A percentile compares a stretch with the other conserved stretches of the same genome.
Conservation (phyloP, 2,888 invertebrate species). For the Endomychus coccineus region DNA sequence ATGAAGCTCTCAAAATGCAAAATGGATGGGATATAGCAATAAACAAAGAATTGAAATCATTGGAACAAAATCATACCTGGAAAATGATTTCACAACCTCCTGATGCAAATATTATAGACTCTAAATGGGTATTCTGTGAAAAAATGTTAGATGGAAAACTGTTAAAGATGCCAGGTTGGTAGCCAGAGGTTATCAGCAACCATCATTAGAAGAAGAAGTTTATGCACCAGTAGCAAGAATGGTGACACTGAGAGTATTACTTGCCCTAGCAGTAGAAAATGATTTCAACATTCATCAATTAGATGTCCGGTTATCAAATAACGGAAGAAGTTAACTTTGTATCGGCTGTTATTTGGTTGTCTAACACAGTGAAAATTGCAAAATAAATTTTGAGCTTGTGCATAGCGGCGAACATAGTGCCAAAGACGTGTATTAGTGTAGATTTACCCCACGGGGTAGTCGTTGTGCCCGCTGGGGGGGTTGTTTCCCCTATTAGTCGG, state of each 20-base stretch:
- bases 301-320: too few relatives aligned
- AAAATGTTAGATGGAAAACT: constrained; percentile 18
- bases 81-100: constrained; percentile 16
- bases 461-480: too few relatives aligned
- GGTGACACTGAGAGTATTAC: constrained; percentile 19
- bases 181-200: constrained; percentile 23
- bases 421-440: too few relatives aligned
- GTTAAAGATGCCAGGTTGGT: constrained; percentile 21
- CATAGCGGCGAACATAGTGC: too few relatives aligned
- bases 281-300: constrained; percentile 15
- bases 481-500: too few relatives aligned
- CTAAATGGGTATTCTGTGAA: constrained; percentile 20
- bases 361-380: too few relatives aligned
- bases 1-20: constrained; percentile 12
- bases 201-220: constrained; percentile 16
- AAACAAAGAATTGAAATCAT: constrained; percentile 17
- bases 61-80: constrained; percentile 22
- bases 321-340: too few relatives aligned
- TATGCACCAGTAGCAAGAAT: constrained; percentile 24
- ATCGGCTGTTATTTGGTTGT: too few relatives aligned
- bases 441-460: too few relatives aligned
- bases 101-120: constrained; percentile 20
- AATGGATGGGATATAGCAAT: constrained; percentile 20
- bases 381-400: too few relatives aligned
- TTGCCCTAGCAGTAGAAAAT: constrained; percentile 16